Evolutionary conservation across 2,797 vertebrate species (phyloP).

Genomic region (Micrastur ruficollis): DNA sequence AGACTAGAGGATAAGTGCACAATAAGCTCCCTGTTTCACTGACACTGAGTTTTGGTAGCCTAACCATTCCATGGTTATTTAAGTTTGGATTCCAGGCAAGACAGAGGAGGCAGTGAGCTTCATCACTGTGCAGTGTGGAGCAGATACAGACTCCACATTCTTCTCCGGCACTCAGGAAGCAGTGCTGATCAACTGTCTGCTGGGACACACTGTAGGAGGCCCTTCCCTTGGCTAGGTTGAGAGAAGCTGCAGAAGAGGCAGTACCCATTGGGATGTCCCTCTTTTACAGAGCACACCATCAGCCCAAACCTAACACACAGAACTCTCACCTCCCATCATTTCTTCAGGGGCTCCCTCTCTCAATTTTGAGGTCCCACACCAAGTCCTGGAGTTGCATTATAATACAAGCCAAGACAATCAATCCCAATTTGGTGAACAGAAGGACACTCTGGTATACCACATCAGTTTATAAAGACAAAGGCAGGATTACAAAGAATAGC

Average conservation of each 20-base stretch:
- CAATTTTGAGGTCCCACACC: not conserved
- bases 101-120: not conserved
- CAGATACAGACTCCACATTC: not conserved
- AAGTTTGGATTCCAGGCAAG: conserved; percentile 7
- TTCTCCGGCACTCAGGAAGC: not conserved
- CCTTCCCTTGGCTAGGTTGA: not conserved
- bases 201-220: not conserved
- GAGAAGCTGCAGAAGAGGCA: not conserved
- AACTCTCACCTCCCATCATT: not conserved
- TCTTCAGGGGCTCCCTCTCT: not conserved
- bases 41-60: not conserved
- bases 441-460: conserved; percentile 17
- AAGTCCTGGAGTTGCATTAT: not conserved
- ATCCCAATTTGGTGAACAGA: conserved; percentile 17
- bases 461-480: conserved; percentile 32
- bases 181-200: not conserved
- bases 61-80: not conserved
- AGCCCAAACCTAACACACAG: not conserved
- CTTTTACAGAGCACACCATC: not conserved
- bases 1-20: not conserved
- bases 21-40: not conserved
- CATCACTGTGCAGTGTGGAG: not conserved
- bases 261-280: not conserved
- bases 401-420: not conserved
- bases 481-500: conserved; percentile 35